Percentiles rank a stretch among this genome's conserved stretches.
phyloP scores from a whole-genome alignment of 1,140 invertebrate species.

The Cotesia glomerata region DNA sequence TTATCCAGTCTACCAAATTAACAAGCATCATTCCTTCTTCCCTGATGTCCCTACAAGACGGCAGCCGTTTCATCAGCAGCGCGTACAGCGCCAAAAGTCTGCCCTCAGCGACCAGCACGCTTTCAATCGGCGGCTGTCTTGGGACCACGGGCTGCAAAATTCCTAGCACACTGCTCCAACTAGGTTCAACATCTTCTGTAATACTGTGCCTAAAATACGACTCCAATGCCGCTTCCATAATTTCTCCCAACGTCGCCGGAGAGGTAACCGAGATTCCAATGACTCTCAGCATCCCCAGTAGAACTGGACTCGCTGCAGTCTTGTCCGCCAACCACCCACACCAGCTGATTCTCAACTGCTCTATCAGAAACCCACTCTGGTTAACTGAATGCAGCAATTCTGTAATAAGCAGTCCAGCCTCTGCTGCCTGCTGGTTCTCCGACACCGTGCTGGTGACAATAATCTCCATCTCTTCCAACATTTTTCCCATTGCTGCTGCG shows the following conservation, averaged over 20 bases:
- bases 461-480: conserved; percentile 69
- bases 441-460: conserved; percentile 64
- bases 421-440: conserved; percentile 62
- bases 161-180: conserved; percentile 58
- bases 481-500: conserved; percentile 62
- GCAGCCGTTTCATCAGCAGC: conserved; percentile 60
- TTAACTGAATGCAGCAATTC: conserved; percentile 63
- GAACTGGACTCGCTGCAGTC: conserved; percentile 59
- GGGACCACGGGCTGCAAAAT: conserved; percentile 59
- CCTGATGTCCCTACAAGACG: conserved; percentile 58
- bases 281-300: conserved; percentile 60
- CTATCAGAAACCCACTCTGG: conserved; percentile 53
- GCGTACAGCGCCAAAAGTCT: conserved; percentile 62
- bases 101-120: conserved; percentile 56
- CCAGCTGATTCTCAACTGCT: conserved; percentile 56
- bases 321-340: conserved; percentile 56
- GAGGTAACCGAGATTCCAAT: conserved; percentile 58
- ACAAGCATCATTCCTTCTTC: conserved; percentile 62
- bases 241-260: conserved; percentile 56
- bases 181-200: conserved; percentile 50
- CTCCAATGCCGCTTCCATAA: conserved; percentile 62
- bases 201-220: conserved; percentile 62
- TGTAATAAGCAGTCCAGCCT: conserved; percentile 61
- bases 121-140: conserved; percentile 57
- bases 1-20: conserved; percentile 62